Conservation (phyloP, 2,113 vertebrate genomes). For the Amphiprion percula region DNA sequence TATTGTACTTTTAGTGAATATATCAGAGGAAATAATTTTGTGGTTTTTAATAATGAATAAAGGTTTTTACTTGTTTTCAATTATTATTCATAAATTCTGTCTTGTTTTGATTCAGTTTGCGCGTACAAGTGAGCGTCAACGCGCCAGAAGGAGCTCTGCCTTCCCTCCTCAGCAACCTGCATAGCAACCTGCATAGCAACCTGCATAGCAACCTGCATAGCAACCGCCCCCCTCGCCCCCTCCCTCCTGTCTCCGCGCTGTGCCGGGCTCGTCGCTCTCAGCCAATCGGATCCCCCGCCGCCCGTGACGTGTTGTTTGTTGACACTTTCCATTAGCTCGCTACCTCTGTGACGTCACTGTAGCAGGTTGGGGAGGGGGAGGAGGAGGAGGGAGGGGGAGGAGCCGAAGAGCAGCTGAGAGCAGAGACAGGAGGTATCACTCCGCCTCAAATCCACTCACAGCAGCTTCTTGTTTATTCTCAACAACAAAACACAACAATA, state of each 20-base stretch:
- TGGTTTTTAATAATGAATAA: no score
- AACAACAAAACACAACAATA: no score
- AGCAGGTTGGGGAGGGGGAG: neutral
- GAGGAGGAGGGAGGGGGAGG: neutral
- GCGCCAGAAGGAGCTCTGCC: neutral
- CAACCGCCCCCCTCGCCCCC: constrained; percentile 60
- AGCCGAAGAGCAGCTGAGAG: neutral
- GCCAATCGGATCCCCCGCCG: constrained; percentile 69
- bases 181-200: constrained; percentile 77
- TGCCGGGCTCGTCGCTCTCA: constrained; percentile 12
- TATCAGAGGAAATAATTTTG: no score
- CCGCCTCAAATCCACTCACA: neutral
- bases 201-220: constrained; percentile 67
- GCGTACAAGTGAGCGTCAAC: neutral
- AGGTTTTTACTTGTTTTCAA: no score
- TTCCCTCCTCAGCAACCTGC: constrained; percentile 18
- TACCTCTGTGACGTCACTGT: constrained; percentile 69
- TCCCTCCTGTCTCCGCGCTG: constrained; percentile 1
- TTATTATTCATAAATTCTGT: no score
- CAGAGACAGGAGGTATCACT: constrained; percentile 4
- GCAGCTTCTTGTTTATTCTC: no score
- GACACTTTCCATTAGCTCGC: constrained; percentile 68
- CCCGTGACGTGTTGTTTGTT: constrained; percentile 78
- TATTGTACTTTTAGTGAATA: no score
- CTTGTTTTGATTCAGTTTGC: no score